Percentiles rank a stretch among this genome's conserved stretches.
Conservation (phyloP, 2,888 invertebrate species). For the Bimastos eiseni region DNA sequence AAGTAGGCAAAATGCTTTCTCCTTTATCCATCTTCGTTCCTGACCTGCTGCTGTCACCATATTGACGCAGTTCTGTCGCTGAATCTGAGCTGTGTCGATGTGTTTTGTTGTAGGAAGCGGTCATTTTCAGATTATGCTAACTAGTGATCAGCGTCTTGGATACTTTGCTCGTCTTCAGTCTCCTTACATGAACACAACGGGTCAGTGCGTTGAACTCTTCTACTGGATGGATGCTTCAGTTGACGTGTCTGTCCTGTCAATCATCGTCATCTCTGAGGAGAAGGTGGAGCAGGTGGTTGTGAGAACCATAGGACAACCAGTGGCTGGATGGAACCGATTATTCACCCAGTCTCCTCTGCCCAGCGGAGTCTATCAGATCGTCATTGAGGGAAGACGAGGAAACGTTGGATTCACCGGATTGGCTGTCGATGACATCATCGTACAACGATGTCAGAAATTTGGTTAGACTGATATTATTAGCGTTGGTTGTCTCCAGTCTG, state of each 20-base stretch:
- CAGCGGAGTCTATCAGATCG: conserved; percentile 22
- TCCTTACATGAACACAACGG: conserved; percentile 27
- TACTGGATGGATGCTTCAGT: conserved; percentile 21
- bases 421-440: conserved; percentile 29
- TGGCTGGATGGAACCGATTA: conserved; percentile 23
- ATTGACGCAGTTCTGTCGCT: background rate
- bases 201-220: conserved; percentile 29
- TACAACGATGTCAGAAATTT: conserved; percentile 17
- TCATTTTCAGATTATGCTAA: conserved; percentile 15
- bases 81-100: background rate
- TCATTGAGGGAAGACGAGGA: conserved; percentile 21
- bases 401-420: background rate
- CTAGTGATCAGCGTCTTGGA: conserved; percentile 7
- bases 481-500: too few species aligned
- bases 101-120: background rate
- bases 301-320: conserved; percentile 1
- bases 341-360: background rate
- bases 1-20: too few species aligned
- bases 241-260: background rate
- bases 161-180: conserved; percentile 21
- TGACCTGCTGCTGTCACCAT: background rate
- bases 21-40: too few species aligned
- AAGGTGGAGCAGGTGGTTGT: background rate
- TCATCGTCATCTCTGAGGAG: conserved; percentile 26
- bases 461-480: background rate